phyloP scores from a whole-genome alignment of 92 coral and sea anemone species.

The Phenganax stokvisi region DNA sequence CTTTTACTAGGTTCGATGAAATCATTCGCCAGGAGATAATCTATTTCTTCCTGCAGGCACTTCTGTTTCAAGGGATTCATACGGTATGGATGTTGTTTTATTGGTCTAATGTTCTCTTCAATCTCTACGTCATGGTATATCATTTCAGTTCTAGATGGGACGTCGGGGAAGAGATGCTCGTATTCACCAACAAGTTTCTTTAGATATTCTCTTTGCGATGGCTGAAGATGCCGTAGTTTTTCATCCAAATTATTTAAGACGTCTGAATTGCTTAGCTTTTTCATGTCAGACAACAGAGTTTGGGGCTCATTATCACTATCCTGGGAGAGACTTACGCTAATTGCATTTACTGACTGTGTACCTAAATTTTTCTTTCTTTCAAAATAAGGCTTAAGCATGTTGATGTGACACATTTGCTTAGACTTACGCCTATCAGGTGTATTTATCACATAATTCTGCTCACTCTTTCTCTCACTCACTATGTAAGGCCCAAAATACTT shows the following conservation, averaged over 20 bases:
- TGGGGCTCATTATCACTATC: constrained; percentile 1
- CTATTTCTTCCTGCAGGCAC: constrained; percentile 23
- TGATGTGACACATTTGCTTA: constrained; percentile 42
- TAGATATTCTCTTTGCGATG: constrained; percentile 36
- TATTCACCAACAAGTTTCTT: constrained; percentile 22
- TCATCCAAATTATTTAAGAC: constrained; percentile 16
- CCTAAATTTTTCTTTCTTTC: constrained; percentile 2
- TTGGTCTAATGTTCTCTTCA: constrained; percentile 8
- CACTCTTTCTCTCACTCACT: constrained; percentile 20
- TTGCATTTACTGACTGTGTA: background rate
- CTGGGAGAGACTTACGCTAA: background rate
- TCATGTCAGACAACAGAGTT: background rate
- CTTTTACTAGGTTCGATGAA: too few species aligned
- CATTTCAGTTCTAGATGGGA: constrained; percentile 32
- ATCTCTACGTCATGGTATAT: constrained; percentile 47
- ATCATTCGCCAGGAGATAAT: constrained; percentile 9
- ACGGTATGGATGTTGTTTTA: background rate
- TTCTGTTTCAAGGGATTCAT: constrained; percentile 35
- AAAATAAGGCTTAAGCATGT: constrained; percentile 31
- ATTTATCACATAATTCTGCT: constrained; percentile 21
- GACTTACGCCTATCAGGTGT: constrained; percentile 48
- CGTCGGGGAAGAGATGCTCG: constrained; percentile 34
- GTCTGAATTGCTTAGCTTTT: constrained; percentile 23
- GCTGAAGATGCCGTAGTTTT: constrained; percentile 10
- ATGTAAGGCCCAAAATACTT: constrained; percentile 37